Percentiles rank a stretch among this genome's conserved stretches.
These are phyloP conservation scores for Talpa occidentalis DNA, from an alignment of 2,113 vertebrate genomes.

Conservation along the genomic window DNA sequence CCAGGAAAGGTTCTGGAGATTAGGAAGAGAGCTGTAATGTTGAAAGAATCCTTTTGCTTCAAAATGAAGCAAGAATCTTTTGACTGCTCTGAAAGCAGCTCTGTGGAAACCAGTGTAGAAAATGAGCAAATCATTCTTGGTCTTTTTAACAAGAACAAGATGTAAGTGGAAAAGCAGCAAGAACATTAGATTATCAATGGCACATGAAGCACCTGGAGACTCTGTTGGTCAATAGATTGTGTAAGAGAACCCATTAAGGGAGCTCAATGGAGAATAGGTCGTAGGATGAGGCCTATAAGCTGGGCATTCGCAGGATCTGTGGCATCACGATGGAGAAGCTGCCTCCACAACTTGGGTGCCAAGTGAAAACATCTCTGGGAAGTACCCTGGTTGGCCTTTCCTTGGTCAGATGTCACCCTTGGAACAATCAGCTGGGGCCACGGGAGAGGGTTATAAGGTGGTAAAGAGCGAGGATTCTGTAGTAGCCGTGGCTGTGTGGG, in stretches of 20 bases:
- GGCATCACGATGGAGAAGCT: neutral
- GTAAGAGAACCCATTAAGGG: neutral
- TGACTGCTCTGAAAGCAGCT: neutral
- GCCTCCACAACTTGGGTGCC: neutral
- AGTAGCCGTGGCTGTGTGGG: neutral
- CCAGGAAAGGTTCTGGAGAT: neutral
- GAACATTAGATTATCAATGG: neutral
- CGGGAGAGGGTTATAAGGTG: neutral
- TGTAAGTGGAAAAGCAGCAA: neutral
- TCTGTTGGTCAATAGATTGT: fast-evolving
- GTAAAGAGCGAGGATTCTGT: neutral
- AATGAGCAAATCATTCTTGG: neutral
- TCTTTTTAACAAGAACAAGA: neutral
- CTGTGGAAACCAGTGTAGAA: neutral
- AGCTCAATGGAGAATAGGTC: neutral
- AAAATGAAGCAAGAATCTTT: neutral
- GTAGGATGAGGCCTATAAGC: neutral
- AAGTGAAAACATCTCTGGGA: neutral
- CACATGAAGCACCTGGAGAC: neutral
- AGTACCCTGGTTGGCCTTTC: neutral
- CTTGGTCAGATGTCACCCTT: neutral
- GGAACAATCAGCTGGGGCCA: no score
- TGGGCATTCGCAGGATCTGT: neutral
- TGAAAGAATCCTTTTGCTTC: neutral
- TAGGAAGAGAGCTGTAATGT: neutral